A percentile compares a stretch with the other conserved stretches of the same genome.
Conservation (phyloP, 2,113 vertebrate genomes). For the Castor canadensis region DNA sequence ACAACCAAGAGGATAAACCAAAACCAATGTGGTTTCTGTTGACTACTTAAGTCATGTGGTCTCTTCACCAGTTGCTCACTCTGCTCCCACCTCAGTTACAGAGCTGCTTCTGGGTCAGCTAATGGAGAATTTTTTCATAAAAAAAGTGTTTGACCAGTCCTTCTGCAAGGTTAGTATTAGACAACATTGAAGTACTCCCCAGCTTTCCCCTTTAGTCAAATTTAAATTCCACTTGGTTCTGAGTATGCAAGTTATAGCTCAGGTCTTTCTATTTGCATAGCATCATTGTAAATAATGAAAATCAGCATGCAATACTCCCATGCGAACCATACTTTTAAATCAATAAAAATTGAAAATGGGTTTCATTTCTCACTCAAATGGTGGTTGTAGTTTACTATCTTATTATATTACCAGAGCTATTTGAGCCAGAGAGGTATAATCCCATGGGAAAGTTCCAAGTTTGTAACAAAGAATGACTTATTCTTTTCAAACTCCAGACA, state of each 20-base stretch:
- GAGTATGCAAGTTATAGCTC: background rate
- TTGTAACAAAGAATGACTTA: background rate
- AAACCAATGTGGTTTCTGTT: background rate
- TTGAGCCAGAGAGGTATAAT: background rate
- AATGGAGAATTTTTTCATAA: background rate
- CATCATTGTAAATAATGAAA: slow-evolving; percentile 45
- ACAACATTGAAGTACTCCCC: background rate
- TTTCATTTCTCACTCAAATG: slow-evolving; percentile 37
- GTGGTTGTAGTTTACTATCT: background rate
- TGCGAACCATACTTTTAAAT: background rate
- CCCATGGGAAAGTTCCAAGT: background rate
- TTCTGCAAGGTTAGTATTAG: background rate
- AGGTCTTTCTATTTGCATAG: slow-evolving; percentile 1
- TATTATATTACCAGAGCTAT: background rate
- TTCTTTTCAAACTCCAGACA: background rate
- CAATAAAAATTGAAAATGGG: slow-evolving; percentile 5
- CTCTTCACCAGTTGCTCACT: background rate
- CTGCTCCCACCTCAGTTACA: background rate
- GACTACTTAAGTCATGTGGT: background rate
- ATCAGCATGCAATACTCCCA: background rate
- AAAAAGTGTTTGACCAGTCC: background rate
- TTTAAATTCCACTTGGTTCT: slow-evolving; percentile 17
- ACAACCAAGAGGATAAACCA: background rate
- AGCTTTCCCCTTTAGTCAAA: background rate
- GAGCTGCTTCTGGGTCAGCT: background rate